phyloP scores from a whole-genome alignment of 2,888 invertebrate species.

The Marasmarcha lunaedactyla region DNA sequence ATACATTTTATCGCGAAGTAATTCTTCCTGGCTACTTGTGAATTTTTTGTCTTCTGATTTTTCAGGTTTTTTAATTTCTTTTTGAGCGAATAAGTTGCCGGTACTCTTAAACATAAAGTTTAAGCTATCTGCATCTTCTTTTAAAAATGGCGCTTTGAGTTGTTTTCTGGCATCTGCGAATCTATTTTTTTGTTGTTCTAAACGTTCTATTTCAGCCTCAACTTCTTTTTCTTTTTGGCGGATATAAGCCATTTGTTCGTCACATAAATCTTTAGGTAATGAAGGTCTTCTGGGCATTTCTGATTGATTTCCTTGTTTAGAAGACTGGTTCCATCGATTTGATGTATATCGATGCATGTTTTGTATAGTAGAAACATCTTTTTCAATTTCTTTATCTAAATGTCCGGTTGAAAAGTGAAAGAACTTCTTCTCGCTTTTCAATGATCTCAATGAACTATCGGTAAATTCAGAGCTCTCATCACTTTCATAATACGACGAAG shows the following conservation, averaged over 20 bases:
- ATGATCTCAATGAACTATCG: constrained; percentile 41
- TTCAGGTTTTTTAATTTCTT: background rate
- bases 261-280: constrained; percentile 74
- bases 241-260: constrained; percentile 75
- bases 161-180: constrained; percentile 24
- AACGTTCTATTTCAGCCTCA: constrained; percentile 72
- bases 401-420: constrained; percentile 61
- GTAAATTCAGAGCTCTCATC: constrained; percentile 55
- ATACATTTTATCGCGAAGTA: constrained; percentile 85
- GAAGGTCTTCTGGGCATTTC: constrained; percentile 62
- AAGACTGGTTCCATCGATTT: constrained; percentile 30
- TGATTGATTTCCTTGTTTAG: too few species aligned
- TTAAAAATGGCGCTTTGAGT: constrained; percentile 46
- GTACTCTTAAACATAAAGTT: background rate
- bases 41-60: background rate
- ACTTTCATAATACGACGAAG: constrained; percentile 50
- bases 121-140: constrained; percentile 35
- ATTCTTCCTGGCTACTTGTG: constrained; percentile 77
- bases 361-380: constrained; percentile 56
- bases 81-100: background rate
- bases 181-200: constrained; percentile 67
- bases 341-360: constrained; percentile 52
- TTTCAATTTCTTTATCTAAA: constrained; percentile 57
- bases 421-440: constrained; percentile 44
- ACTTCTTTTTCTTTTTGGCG: constrained; percentile 76